Evolutionary conservation across 1,140 invertebrate genomes (phyloP).

Genomic region (Myzus persicae): DNA sequence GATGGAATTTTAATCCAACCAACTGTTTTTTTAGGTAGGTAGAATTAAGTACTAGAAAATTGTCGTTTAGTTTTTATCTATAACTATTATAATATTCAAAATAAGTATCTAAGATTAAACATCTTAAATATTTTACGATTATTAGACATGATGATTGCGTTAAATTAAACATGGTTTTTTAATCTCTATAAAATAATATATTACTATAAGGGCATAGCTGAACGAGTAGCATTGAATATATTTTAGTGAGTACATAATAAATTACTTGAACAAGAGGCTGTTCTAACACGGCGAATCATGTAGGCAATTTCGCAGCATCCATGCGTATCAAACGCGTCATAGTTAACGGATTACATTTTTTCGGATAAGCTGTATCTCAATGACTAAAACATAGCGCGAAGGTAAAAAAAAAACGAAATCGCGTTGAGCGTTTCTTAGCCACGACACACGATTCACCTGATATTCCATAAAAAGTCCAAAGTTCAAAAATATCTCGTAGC

Average conservation of each 20-base stretch:
- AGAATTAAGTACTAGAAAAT: no score
- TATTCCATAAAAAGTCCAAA: neutral
- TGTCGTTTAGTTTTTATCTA: no score
- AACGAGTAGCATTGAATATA: neutral
- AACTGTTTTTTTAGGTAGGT: no score
- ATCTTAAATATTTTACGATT: neutral
- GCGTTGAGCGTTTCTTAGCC: neutral
- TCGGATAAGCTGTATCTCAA: neutral
- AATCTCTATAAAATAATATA: neutral
- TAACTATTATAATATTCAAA: neutral
- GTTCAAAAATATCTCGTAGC: neutral
- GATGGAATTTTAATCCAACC: no score
- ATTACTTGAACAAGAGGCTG: neutral
- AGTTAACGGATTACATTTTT: neutral
- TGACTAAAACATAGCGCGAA: neutral
- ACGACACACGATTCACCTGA: neutral
- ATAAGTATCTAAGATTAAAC: neutral
- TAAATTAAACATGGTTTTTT: neutral
- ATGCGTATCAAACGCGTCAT: neutral
- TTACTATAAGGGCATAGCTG: neutral
- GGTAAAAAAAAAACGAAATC: neutral
- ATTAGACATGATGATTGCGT: neutral
- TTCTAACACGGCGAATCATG: neutral
- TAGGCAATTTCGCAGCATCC: conserved; percentile 12
- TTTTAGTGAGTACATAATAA: neutral